phyloP scores from a whole-genome alignment of 1,140 invertebrate species.

The Ditylenchus dipsaci region DNA sequence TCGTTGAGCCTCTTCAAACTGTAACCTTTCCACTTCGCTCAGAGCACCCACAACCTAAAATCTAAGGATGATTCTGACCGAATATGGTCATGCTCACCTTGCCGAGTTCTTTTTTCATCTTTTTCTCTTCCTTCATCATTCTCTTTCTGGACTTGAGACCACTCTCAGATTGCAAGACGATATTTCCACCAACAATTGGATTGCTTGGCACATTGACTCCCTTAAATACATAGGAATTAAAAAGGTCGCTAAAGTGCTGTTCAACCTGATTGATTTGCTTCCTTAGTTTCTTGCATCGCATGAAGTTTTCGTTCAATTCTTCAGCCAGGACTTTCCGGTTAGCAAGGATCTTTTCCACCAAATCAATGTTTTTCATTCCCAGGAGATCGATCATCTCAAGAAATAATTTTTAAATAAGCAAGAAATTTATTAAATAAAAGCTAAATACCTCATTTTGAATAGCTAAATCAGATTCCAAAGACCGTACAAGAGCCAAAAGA shows the following conservation, averaged over 20 bases:
- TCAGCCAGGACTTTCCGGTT: slow-evolving; percentile 62
- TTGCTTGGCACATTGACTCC: neutral
- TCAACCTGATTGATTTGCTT: slow-evolving; percentile 23
- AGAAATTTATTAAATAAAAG: neutral
- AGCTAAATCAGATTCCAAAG: neutral
- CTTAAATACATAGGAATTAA: neutral
- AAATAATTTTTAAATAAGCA: neutral
- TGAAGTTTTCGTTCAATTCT: slow-evolving; percentile 26
- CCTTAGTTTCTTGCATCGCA: slow-evolving; percentile 17
- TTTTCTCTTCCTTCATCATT: slow-evolving; percentile 82
- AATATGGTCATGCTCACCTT: slow-evolving; percentile 47
- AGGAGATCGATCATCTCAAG: slow-evolving; percentile 74
- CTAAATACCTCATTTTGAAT: neutral
- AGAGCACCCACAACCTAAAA: slow-evolving; percentile 27
- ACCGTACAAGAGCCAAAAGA: neutral
- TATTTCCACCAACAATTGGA: neutral
- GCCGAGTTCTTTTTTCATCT: slow-evolving; percentile 66
- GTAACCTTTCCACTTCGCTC: slow-evolving; percentile 59
- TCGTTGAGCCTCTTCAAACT: slow-evolving; percentile 59
- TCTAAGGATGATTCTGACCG: too few relatives aligned
- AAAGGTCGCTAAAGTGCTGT: neutral
- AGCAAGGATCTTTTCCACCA: slow-evolving; percentile 73
- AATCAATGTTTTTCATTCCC: slow-evolving; percentile 79
- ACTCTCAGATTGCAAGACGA: slow-evolving; percentile 66
- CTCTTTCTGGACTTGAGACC: slow-evolving; percentile 77